Conservation (phyloP, 2,888 invertebrate species). For the Andrena trimmerana region DNA sequence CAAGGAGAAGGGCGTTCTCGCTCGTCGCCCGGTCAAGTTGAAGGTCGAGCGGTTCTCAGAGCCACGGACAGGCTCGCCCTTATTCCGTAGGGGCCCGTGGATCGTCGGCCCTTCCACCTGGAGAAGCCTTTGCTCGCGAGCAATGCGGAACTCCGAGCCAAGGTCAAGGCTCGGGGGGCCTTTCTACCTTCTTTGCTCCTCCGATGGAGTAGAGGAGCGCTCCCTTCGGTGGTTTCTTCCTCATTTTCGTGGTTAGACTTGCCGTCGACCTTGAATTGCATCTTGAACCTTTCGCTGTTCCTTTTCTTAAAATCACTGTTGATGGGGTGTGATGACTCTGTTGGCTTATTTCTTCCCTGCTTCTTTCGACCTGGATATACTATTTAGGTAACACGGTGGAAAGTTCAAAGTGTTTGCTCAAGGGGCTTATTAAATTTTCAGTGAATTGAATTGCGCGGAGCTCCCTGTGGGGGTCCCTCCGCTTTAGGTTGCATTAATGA, state of each 20-base stretch:
- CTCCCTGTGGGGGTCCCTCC: no score
- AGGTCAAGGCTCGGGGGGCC: conserved; percentile 50
- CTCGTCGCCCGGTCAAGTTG: conserved; percentile 78
- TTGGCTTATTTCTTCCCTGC: no score
- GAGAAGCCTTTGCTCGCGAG: conserved; percentile 35
- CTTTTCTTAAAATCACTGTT: no score
- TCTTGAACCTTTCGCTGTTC: no score
- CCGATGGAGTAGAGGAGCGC: not conserved
- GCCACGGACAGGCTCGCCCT: conserved; percentile 35
- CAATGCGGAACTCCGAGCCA: conserved; percentile 72
- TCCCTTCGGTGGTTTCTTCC: not conserved
- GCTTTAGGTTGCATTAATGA: no score
- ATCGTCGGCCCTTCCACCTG: conserved; percentile 24
- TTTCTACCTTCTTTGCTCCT: not conserved
- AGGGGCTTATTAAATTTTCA: no score
- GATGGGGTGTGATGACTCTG: no score
- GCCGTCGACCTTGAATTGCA: no score
- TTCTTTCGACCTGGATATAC: no score
- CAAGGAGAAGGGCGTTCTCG: conserved; percentile 64
- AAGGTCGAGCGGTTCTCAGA: conserved; percentile 73
- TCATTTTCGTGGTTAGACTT: not conserved
- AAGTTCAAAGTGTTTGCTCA: no score
- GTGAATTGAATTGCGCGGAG: no score
- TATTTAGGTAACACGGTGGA: no score
- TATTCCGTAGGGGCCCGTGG: conserved; percentile 24